Percentiles rank a stretch among this genome's conserved stretches.
Conservation (phyloP, 2,113 vertebrate genomes). For the Struthio camelus region DNA sequence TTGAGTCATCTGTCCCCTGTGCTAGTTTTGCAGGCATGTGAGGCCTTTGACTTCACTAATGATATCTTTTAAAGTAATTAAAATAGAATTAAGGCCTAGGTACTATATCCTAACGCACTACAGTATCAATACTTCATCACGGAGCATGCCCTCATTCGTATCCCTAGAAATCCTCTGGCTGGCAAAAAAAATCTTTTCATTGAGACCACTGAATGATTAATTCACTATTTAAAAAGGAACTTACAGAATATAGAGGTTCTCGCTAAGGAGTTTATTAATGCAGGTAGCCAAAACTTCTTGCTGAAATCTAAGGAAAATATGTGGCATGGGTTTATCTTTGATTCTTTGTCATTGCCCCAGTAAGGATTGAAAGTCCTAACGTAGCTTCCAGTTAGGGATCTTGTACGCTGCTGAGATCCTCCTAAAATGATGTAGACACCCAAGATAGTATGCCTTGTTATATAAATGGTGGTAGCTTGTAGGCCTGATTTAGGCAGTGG, state of each 20-base stretch:
- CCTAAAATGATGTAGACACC: not conserved
- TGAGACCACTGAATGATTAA: not conserved
- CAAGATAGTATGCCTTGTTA: fast-evolving
- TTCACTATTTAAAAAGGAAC: not conserved
- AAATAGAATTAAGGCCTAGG: not conserved
- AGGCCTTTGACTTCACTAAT: not conserved
- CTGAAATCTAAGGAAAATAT: not conserved
- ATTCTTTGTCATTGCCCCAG: not conserved
- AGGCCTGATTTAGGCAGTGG: not conserved
- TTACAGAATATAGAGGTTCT: not conserved
- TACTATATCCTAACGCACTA: fast-evolving
- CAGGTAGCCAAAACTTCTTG: not conserved
- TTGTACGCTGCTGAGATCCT: not conserved
- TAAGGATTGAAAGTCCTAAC: not conserved
- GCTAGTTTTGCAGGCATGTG: not conserved
- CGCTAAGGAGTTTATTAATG: not conserved
- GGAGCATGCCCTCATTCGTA: fast-evolving
- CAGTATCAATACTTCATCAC: not conserved
- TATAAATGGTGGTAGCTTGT: no score
- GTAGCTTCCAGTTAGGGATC: no score
- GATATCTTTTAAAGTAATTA: not conserved
- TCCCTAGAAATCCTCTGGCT: not conserved
- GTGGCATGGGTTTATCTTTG: not conserved
- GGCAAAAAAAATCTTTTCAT: not conserved
- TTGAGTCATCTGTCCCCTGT: not conserved